These are phyloP conservation scores for Portevinia maculata DNA, from an alignment of 2,888 invertebrate species.

Conservation along the genomic window DNA sequence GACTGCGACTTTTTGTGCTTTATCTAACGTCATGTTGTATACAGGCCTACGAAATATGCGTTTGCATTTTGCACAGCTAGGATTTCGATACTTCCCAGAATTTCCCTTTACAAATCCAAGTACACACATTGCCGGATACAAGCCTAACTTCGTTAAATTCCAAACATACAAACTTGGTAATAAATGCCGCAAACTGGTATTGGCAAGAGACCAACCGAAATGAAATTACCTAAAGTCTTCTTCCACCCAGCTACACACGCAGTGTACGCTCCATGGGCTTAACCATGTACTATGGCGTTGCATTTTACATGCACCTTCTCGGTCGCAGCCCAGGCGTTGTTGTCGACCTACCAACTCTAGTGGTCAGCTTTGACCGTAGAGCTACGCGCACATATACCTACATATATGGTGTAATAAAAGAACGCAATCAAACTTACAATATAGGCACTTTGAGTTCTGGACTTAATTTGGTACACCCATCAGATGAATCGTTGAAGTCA, in stretches of 20 bases:
- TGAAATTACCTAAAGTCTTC: conserved; percentile 59
- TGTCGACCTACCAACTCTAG: conserved; percentile 66
- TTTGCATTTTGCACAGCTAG: conserved; percentile 40
- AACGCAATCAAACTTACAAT: conserved; percentile 73
- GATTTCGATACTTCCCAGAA: conserved; percentile 6
- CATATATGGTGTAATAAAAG: conserved; percentile 65
- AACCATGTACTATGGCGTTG: conserved; percentile 40
- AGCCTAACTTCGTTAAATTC: conserved; percentile 58
- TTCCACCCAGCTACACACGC: not conserved
- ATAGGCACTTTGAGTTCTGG: conserved; percentile 69
- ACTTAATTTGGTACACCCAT: conserved; percentile 73
- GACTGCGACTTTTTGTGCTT: no score
- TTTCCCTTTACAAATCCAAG: conserved; percentile 11
- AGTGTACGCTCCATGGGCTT: conserved; percentile 41
- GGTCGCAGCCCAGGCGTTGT: conserved; percentile 40
- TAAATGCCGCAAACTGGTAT: conserved; percentile 69
- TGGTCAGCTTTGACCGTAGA: conserved; percentile 39
- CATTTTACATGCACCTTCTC: conserved; percentile 32
- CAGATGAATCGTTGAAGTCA: conserved; percentile 55
- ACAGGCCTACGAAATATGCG: conserved; percentile 28
- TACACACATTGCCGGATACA: conserved; percentile 20
- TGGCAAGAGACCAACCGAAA: conserved; percentile 64
- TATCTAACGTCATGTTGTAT: conserved; percentile 17
- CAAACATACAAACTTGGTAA: conserved; percentile 66
- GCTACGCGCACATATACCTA: not conserved